Conservation (phyloP, 1,140 invertebrate genomes). For the Drosophila pallidifrons region DNA sequence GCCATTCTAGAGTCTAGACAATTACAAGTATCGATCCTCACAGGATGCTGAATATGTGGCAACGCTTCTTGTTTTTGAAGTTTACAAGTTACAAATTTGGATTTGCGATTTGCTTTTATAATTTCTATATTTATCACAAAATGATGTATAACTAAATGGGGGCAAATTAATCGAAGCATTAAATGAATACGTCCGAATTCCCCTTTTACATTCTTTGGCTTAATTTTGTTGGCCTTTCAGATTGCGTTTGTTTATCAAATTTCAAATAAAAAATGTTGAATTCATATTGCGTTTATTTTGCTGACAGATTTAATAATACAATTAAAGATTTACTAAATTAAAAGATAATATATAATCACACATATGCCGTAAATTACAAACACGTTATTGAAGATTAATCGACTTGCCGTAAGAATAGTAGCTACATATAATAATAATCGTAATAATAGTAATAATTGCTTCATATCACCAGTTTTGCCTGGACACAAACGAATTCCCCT, state of each 20-base stretch:
- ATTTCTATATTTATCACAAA: constrained; percentile 55
- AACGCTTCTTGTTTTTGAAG: constrained; percentile 36
- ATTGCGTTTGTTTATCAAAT: constrained; percentile 1
- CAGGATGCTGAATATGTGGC: constrained; percentile 61
- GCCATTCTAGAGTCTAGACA: constrained; percentile 5
- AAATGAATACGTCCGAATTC: background rate
- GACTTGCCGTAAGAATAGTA: constrained; percentile 32
- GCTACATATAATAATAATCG: constrained; percentile 23
- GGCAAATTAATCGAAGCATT: constrained; percentile 10
- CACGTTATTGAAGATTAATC: constrained; percentile 46
- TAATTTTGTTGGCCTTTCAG: constrained; percentile 19
- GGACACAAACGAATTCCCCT: constrained; percentile 42
- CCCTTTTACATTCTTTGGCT: constrained; percentile 36
- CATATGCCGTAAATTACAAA: constrained; percentile 44
- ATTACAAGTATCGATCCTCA: constrained; percentile 43
- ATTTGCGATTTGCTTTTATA: constrained; percentile 7
- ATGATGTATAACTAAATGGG: constrained; percentile 34
- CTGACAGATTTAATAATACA: constrained; percentile 56
- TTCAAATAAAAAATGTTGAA: constrained; percentile 24
- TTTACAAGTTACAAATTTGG: constrained; percentile 14
- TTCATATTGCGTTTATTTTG: constrained; percentile 64
- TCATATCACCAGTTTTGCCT: constrained; percentile 68
- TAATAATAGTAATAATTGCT: constrained; percentile 67
- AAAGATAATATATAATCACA: constrained; percentile 60
- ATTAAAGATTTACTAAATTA: constrained; percentile 64